phyloP scores from a whole-genome alignment of 2,888 invertebrate species.

The Halocaridina rubra region DNA sequence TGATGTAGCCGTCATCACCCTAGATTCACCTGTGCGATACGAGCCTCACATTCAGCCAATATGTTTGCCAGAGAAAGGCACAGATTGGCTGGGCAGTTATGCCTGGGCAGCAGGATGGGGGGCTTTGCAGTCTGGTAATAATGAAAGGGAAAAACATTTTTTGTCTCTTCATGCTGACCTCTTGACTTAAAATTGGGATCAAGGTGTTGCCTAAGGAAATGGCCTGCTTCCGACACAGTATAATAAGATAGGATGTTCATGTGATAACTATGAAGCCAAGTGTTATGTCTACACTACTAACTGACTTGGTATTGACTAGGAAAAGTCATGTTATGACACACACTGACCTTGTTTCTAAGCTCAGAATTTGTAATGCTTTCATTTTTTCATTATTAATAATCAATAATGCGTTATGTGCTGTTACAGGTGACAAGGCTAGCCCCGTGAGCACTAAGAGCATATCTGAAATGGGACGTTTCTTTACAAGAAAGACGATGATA shows the following conservation, averaged over 20 bases:
- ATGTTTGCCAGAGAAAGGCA: constrained; percentile 89
- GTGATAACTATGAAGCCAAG: too few species aligned
- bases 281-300: too few species aligned
- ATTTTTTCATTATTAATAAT: too few species aligned
- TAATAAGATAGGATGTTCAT: neutral
- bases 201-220: too few species aligned
- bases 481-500: neutral
- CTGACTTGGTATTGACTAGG: too few species aligned
- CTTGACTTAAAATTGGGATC: too few species aligned
- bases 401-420: neutral
- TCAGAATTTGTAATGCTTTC: too few species aligned
- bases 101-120: constrained; percentile 96
- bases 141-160: too few species aligned
- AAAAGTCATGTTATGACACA: too few species aligned
- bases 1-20: constrained; percentile 85
- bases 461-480: neutral
- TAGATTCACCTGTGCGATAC: constrained; percentile 86
- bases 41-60: constrained; percentile 80
- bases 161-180: too few species aligned
- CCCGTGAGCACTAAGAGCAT: neutral
- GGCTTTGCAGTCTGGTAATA: constrained; percentile 77
- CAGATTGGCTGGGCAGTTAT: constrained; percentile 89
- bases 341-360: too few species aligned
- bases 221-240: neutral
- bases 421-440: neutral